Evolutionary conservation across 2,888 invertebrate species (phyloP), one percentile per base, ranked within the genome.

Genomic region (Stomorhina lunata): DNA sequence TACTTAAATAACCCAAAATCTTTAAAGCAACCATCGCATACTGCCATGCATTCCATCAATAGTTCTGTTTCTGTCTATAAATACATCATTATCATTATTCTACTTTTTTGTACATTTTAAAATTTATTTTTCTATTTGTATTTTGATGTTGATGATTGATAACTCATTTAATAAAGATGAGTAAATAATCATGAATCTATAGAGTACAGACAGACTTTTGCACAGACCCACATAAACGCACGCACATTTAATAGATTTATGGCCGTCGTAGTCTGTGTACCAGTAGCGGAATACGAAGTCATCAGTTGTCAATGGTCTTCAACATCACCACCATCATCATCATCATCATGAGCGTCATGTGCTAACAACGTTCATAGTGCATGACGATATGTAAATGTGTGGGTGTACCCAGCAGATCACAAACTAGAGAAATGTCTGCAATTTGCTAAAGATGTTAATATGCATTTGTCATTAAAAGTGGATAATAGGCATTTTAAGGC

Each of bases 151-250:
- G 73, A 69, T 82, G 65, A 82, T 75, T 82, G 75, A 79, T 82
- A 82, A 82, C 59, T 79, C 73, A 71, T 79, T 82, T 79, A 82
- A 75, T 79, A 69, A 75, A 75, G 79, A 68, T 59, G 69, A 59
- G 75, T 59, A 75, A 82, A 79, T 59, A 82, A 32, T 48, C 27
- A 63, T 75, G 73, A 69, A 68, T 61, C 50, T 73, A 68, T n/a
- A 40, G 32, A 61, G 61, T 65, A 20, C 55, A 40, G 27, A n/a
- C 2, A 63, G 27, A 29, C 15, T 1, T 12, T 0, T 4, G 17
- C 12, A 17, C 53, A 57, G 34, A 66, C 32, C 7, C 1, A 43
- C 40, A 17, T n/a, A 59, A 10, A 40, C n/a, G 9, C 34, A 12
- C 15, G 10, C 4, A 5, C 15, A 32, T 57, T 27, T 57, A 20